Percentiles rank a stretch among this genome's conserved stretches.
Conservation (phyloP, 1,140 invertebrate species). For the Pogonus chalceus region DNA sequence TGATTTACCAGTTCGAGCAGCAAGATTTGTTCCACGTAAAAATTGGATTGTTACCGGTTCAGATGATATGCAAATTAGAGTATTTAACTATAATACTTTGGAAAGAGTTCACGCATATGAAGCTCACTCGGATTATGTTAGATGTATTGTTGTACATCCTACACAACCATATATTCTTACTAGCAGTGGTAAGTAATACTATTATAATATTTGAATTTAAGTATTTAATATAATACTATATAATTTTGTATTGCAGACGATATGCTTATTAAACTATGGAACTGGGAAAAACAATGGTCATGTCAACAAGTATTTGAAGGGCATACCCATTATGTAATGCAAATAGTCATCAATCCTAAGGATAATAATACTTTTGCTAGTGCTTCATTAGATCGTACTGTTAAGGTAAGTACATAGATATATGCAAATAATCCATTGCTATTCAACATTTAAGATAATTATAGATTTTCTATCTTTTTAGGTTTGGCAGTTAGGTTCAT, state of each 20-base stretch:
- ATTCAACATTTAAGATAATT: not conserved
- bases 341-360: slow-evolving; percentile 99
- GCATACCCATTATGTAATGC: slow-evolving; percentile 99
- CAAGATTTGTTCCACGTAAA: slow-evolving; percentile 93
- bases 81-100: slow-evolving; percentile 98
- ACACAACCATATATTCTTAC: slow-evolving; percentile 95
- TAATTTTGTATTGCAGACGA: slow-evolving; percentile 65
- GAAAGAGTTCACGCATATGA: slow-evolving; percentile 94
- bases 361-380: slow-evolving; percentile 99
- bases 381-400: slow-evolving; percentile 92
- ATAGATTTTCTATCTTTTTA: slow-evolving; percentile 24
- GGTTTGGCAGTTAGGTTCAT: slow-evolving; percentile 95
- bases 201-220: not conserved
- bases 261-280: slow-evolving; percentile 98
- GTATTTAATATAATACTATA: slow-evolving; percentile 14
- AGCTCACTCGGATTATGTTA: slow-evolving; percentile 96
- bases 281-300: slow-evolving; percentile 97
- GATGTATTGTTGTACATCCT: slow-evolving; percentile 94
- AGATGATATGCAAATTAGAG: slow-evolving; percentile 89
- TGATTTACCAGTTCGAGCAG: slow-evolving; percentile 89
- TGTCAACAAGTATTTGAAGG: slow-evolving; percentile 97
- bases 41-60: slow-evolving; percentile 99
- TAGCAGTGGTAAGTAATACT: slow-evolving; percentile 70
- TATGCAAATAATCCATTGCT: not conserved
- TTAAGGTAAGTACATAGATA: slow-evolving; percentile 58